Evolutionary conservation across 1,140 invertebrate species (phyloP).

Genomic region (Eriocheir sinensis): DNA sequence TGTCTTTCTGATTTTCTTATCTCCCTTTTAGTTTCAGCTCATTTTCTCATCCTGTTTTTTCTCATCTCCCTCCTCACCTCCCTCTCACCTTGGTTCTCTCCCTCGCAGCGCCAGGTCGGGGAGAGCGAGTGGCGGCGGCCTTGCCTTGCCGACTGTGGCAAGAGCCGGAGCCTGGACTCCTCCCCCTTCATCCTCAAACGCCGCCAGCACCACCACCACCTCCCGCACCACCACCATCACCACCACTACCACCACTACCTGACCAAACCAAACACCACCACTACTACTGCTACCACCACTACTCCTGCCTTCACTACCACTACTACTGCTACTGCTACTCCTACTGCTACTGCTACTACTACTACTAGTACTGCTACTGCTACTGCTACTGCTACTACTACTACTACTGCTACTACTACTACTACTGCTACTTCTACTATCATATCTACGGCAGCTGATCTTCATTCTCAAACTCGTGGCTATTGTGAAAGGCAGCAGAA

Average conservation of each 20-base stretch:
- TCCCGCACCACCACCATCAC: constrained; percentile 43
- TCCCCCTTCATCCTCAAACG: constrained; percentile 65
- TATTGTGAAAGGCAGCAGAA: constrained; percentile 56
- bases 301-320: not conserved
- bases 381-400: constrained; percentile 24
- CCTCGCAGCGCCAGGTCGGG: constrained; percentile 51
- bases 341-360: constrained; percentile 1
- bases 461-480: not conserved
- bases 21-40: not conserved
- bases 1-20: not conserved
- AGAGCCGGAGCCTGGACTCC: constrained; percentile 66
- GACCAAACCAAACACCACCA: constrained; percentile 29
- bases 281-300: constrained; percentile 39
- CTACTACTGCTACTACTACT: constrained; percentile 18
- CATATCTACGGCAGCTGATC: constrained; percentile 48
- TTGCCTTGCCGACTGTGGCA: constrained; percentile 67
- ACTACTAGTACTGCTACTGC: not conserved
- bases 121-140: constrained; percentile 49
- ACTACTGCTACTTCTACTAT: not conserved
- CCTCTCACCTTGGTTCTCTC: not conserved
- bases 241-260: constrained; percentile 7
- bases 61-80: not conserved
- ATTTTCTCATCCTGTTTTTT: not conserved
- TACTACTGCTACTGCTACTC: constrained; percentile 40
- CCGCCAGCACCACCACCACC: not conserved